phyloP scores from a whole-genome alignment of 2,888 invertebrate genomes.

The Drosophila cracens region DNA sequence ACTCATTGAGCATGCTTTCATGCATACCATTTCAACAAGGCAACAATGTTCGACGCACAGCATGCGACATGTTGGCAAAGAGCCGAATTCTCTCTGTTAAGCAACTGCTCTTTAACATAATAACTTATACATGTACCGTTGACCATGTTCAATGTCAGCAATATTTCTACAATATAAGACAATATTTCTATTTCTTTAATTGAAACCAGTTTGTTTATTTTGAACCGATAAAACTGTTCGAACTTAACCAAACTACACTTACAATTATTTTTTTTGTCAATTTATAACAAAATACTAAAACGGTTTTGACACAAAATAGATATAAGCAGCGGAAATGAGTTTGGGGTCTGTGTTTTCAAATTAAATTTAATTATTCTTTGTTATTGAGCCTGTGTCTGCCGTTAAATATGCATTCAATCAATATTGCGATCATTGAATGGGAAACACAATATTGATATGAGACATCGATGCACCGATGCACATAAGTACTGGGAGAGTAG shows the following conservation, averaged over 20 bases:
- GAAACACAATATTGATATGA: not conserved
- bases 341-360: not conserved
- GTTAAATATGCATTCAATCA: constrained; percentile 1
- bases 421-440: constrained; percentile 25
- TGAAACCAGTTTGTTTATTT: not conserved
- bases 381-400: not conserved
- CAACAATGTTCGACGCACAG: not conserved
- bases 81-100: not conserved
- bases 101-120: not conserved
- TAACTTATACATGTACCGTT: not conserved
- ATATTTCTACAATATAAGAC: not conserved
- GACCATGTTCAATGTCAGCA: not conserved
- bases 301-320: not conserved
- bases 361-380: not conserved
- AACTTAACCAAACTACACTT: not conserved
- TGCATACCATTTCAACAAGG: not conserved
- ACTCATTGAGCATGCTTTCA: not conserved
- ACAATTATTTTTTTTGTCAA: not conserved
- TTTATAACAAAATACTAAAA: not conserved
- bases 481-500: not conserved
- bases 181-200: not conserved
- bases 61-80: not conserved
- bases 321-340: not conserved
- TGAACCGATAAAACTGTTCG: not conserved
- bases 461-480: not conserved